phyloP scores from a whole-genome alignment of 2,888 invertebrate genomes.

The Melinaea menophilus region DNA sequence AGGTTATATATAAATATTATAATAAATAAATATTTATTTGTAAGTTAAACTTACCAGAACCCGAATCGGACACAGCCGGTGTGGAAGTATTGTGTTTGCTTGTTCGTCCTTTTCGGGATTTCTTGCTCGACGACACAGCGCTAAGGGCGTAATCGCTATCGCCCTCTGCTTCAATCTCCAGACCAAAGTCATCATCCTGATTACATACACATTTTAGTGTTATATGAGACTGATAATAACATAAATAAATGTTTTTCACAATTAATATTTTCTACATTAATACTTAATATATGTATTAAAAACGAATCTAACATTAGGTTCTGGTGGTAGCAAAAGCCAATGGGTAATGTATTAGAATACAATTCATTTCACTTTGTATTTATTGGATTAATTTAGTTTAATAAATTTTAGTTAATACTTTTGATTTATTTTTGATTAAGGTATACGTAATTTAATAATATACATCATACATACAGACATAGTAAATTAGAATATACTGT shows the following conservation, averaged over 20 bases:
- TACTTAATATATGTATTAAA: not conserved
- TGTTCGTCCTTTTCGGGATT: constrained; percentile 76
- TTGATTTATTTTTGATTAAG: no score
- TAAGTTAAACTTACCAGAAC: constrained; percentile 48
- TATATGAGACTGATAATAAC: not conserved
- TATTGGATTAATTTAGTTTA: no score
- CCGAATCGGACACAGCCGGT: constrained; percentile 63
- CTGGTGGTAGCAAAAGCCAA: no score
- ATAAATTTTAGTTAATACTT: no score
- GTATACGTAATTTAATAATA: no score
- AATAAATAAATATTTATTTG: not conserved
- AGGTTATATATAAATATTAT: no score
- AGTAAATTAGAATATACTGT: not conserved
- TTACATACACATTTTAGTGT: constrained; percentile 5
- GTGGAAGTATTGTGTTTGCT: constrained; percentile 74
- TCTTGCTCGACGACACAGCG: constrained; percentile 80
- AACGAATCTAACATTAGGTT: no score
- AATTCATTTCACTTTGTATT: no score
- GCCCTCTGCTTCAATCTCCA: constrained; percentile 78
- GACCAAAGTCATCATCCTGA: constrained; percentile 87
- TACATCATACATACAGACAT: no score
- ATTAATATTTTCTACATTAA: not conserved
- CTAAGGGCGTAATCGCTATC: constrained; percentile 85
- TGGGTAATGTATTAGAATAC: no score
- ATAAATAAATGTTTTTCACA: not conserved